A percentile compares a stretch with the other conserved stretches of the same genome.
Conservation (phyloP, 2,888 invertebrate species). For the Flabesymbios commensalis region DNA sequence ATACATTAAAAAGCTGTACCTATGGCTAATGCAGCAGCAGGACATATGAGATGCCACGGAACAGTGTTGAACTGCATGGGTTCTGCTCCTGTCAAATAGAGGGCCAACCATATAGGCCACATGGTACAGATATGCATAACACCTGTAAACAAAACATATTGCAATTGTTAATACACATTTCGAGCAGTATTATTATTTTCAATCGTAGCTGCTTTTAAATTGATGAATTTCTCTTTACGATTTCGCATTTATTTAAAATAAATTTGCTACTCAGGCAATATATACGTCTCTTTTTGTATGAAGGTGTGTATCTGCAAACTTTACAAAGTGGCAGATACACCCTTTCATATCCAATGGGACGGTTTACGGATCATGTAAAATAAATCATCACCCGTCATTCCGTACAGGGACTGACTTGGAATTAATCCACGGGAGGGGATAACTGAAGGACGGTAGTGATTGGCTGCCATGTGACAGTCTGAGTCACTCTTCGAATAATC, state of each 20-base stretch:
- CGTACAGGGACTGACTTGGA: no score
- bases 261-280: not conserved
- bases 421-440: no score
- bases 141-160: conserved; percentile 58
- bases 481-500: no score
- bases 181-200: not conserved
- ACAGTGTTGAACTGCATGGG: conserved; percentile 79
- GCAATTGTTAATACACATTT: not conserved
- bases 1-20: no score
- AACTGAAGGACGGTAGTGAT: no score
- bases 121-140: conserved; percentile 83
- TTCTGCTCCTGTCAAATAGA: conserved; percentile 86
- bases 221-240: not conserved
- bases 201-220: not conserved
- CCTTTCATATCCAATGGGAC: no score
- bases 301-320: not conserved
- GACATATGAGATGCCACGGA: conserved; percentile 84
- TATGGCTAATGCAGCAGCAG: conserved; percentile 67
- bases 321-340: not conserved
- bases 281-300: not conserved
- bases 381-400: no score
- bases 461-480: no score
- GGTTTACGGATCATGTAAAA: no score
- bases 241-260: not conserved
- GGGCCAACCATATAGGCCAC: conserved; percentile 87